Conservation (phyloP, 2,888 invertebrate species). For the Idaea dimidiata region DNA sequence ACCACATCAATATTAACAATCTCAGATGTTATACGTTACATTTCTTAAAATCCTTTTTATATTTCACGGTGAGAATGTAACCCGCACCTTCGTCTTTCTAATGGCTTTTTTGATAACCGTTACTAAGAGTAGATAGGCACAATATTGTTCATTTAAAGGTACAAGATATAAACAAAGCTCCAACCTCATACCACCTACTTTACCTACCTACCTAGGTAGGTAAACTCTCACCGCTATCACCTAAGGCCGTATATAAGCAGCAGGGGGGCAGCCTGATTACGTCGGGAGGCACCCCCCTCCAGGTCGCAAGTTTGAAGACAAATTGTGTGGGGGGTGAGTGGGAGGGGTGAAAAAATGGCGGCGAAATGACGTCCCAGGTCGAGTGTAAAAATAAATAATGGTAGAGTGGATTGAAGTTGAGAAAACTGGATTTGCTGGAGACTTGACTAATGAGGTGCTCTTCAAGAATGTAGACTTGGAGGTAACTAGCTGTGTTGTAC, state of each 20-base stretch:
- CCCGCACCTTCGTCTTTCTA: no score
- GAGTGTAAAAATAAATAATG: constrained; percentile 55
- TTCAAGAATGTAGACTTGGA: neutral
- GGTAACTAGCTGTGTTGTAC: no score
- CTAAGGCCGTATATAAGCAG: constrained; percentile 57
- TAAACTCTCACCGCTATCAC: constrained; percentile 46
- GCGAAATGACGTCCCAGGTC: constrained; percentile 51
- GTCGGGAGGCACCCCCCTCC: constrained; percentile 29
- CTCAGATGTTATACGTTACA: no score
- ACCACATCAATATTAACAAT: no score
- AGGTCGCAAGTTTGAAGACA: constrained; percentile 69
- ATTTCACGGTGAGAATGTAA: no score
- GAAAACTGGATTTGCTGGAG: constrained; percentile 23
- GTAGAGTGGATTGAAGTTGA: constrained; percentile 34
- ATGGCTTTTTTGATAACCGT: no score
- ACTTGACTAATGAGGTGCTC: constrained; percentile 15
- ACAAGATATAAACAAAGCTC: neutral
- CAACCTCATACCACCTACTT: neutral
- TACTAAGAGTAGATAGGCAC: no score
- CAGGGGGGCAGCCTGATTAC: constrained; percentile 37
- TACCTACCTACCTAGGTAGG: constrained; percentile 2
- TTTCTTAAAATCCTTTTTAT: no score
- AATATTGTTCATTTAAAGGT: neutral
- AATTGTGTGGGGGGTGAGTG: constrained; percentile 50
- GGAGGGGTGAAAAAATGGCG: constrained; percentile 59